Evolutionary conservation across 2,113 vertebrate genomes (phyloP), one percentile per base, ranked within the genome.

Genomic region (Alosa alosa): DNA sequence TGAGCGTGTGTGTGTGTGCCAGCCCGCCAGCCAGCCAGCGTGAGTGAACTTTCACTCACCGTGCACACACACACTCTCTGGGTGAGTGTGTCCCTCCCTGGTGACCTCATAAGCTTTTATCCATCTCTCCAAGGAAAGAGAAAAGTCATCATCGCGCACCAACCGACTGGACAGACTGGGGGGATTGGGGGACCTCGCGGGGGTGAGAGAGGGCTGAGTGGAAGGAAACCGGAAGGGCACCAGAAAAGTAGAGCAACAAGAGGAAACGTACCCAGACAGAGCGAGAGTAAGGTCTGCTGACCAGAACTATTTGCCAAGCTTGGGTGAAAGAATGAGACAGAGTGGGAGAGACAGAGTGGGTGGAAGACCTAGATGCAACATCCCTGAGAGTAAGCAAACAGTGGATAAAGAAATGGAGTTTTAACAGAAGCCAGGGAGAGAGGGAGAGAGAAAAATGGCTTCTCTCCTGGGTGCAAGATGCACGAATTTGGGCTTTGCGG

Each of bases 1-100:
- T 72, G 64, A 11, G 64, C 25, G 64, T 72, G 31, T 11, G 7
- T 72, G 55, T 22, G 7, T 60, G 55, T 60, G 55, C 13, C 8
- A 5, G 55, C 13, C 8, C 10, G 25, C 64, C 64, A 72, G n/a
- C 31, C 64, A 31, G 64, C 25, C 3, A 3, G 87, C 72, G 89
- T 88, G 90, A 92, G 89, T 90, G 90, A 89, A 94, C 94, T 94
- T 95, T 94, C 93, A 91, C 91, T 93, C 49, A 81, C 82, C 39
- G 84, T 72, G 11, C 25, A 9, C 47, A 49, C 47, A 9, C 47
- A 49, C 47, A 85, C 84, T 87, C 81, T 68, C 88, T 57, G 49
- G 47, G 84, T 93, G 90, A 93, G 72, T 93, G 60, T 86, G 22
- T 31, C 84, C 83, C 81, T 87, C 68, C 68, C 82, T 83, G 78